Percentiles rank a stretch among this genome's conserved stretches.
phyloP scores from a whole-genome alignment of 64 coral and sea anemone genomes.

The Catalaphyllia jardinei region DNA sequence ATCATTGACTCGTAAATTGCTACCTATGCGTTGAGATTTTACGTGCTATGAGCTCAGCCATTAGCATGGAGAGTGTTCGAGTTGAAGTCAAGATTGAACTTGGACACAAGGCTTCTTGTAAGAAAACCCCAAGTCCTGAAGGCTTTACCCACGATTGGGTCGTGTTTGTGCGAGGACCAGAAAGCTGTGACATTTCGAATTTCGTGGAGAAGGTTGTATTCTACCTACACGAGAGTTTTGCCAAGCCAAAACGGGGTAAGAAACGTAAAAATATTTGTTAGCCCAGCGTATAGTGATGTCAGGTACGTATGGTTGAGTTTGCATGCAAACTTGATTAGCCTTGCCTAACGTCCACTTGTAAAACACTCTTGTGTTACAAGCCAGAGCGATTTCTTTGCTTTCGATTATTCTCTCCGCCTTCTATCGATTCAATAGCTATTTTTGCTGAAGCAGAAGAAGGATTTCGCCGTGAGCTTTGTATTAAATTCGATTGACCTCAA shows the following conservation, averaged over 20 bases:
- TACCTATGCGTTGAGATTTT: constrained; percentile 38
- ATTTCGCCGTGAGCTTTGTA: neutral
- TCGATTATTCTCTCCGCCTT: neutral
- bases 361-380: neutral
- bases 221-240: constrained; percentile 95
- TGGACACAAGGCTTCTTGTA: constrained; percentile 95
- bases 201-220: constrained; percentile 99
- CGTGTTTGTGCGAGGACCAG: constrained; percentile 92
- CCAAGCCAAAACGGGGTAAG: constrained; percentile 89
- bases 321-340: constrained; percentile 7
- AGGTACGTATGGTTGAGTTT: neutral
- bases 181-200: constrained; percentile 92
- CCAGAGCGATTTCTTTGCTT: constrained; percentile 18
- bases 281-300: too few relatives aligned
- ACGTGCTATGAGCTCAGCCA: constrained; percentile 20
- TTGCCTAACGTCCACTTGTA: neutral
- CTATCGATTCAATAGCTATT: constrained; percentile 16
- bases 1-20: constrained; percentile 18
- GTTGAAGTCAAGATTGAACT: constrained; percentile 95
- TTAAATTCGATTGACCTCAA: neutral
- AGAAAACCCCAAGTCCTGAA: constrained; percentile 73
- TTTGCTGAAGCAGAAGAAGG: constrained; percentile 30
- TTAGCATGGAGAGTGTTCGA: constrained; percentile 41
- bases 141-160: constrained; percentile 97
- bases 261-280: neutral